phyloP scores from a whole-genome alignment of 2,888 invertebrate genomes.

The Oxyscelio sp. region DNA sequence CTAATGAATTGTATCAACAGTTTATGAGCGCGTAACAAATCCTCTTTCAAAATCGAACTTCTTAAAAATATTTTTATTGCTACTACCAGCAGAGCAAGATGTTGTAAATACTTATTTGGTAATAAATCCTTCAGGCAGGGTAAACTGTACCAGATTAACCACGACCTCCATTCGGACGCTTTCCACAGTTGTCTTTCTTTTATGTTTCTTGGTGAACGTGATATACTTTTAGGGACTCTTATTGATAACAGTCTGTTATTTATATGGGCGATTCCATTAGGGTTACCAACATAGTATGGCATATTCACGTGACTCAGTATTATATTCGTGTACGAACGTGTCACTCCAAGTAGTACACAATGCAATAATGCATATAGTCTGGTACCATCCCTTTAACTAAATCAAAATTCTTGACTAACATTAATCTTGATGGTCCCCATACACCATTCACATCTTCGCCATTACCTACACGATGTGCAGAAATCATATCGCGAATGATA shows the following conservation, averaged over 20 bases:
- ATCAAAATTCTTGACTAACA: conserved; percentile 54
- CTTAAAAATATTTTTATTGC: conserved; percentile 11
- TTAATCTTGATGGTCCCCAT: conserved; percentile 41
- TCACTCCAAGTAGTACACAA: no score
- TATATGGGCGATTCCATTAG: no score
- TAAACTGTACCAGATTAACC: conserved; percentile 52
- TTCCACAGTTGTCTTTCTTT: conserved; percentile 48
- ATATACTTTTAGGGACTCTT: conserved; percentile 46
- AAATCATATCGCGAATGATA: not conserved
- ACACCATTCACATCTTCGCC: conserved; percentile 38
- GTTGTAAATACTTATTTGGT: conserved; percentile 56
- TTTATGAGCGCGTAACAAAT: not conserved
- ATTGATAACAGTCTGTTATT: conserved; percentile 35
- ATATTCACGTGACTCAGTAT: no score
- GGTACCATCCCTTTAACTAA: conserved; percentile 68
- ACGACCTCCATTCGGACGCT: conserved; percentile 68
- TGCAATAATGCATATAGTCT: conserved; percentile 71
- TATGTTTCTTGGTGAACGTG: conserved; percentile 38
- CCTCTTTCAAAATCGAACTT: not conserved
- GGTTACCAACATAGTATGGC: no score
- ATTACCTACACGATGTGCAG: no score
- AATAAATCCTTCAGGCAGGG: conserved; percentile 50
- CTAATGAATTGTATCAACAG: conserved; percentile 9
- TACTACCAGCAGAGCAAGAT: conserved; percentile 27
- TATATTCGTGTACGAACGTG: no score